A percentile compares a stretch with the other conserved stretches of the same genome.
Evolutionary conservation across 2,888 invertebrate species (phyloP).

Genomic region (Operophtera brumata): DNA sequence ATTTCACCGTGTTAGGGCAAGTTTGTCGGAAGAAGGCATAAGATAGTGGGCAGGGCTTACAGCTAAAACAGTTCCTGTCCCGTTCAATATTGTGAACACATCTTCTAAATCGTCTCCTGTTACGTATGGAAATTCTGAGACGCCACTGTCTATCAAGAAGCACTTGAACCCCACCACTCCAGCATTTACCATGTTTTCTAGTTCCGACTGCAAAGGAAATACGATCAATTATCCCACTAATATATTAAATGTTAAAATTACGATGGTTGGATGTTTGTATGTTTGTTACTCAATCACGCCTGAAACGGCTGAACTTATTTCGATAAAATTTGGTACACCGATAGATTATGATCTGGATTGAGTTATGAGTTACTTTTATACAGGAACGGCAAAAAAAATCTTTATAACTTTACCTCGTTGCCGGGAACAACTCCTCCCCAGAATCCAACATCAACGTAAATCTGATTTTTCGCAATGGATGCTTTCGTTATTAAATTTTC

Average conservation of each 20-base stretch:
- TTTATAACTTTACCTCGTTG: slow-evolving; percentile 70
- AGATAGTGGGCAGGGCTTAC: slow-evolving; percentile 69
- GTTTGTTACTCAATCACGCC: no score
- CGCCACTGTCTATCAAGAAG: slow-evolving; percentile 83
- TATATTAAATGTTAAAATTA: no score
- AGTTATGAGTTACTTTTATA: no score
- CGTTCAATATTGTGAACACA: slow-evolving; percentile 79
- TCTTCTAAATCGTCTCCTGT: slow-evolving; percentile 75
- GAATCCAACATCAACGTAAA: slow-evolving; percentile 86
- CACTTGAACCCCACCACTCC: slow-evolving; percentile 86
- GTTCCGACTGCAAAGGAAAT: slow-evolving; percentile 17
- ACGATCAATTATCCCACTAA: background rate
- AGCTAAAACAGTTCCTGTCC: slow-evolving; percentile 81
- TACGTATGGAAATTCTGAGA: slow-evolving; percentile 84
- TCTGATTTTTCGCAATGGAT: slow-evolving; percentile 78
- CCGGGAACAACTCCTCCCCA: slow-evolving; percentile 87
- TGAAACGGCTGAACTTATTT: no score
- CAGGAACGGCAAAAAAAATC: no score
- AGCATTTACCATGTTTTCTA: slow-evolving; percentile 25
- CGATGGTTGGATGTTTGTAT: no score
- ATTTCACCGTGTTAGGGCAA: no score
- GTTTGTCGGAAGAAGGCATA: background rate
- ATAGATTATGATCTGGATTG: no score
- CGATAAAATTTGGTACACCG: no score
- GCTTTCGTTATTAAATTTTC: slow-evolving; percentile 82